Base-by-base conservation (phyloP, 2,797 vertebrate genomes). In the Betta splendens region DNA sequence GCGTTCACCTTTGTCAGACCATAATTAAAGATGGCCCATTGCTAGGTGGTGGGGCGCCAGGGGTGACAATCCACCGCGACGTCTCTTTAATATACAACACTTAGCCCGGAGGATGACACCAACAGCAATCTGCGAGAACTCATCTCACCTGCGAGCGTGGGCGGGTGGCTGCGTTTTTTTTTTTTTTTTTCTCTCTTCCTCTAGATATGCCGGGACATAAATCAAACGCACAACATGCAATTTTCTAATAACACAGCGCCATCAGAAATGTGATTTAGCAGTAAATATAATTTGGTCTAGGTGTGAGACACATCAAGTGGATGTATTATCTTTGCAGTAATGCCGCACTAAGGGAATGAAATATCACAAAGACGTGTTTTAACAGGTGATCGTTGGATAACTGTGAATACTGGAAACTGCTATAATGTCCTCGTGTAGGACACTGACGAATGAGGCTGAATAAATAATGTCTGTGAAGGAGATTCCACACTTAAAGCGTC, bases 71-170 rank as follows among this genome's bases (percentile, higher is more conserved):
- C 84, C 80, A 67, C 69, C 48, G 59, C 76, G 68, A 81, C 84
- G 86, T 86, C 85, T 86, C 83, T 91, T 92, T 91, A 91, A 91
- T 91, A 91, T 92, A 90, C 89, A 90, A 88, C 89, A 87, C 86
- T 88, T 89, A 88, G 84, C 88, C 83, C 46, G 39, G 81, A 85
- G 85, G 87, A 84, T 87, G 86, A 91, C 88, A 91, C 83, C 75
- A 87, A 87, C 81, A 78, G 86, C 85, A 90, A 90, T 91, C 87
- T 90, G 86, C 81, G 53, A 74, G 77, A 86, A 87, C 85, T 89
- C 87, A 89, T 90, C 89, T 90, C 72, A 85, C 77, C 83, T 88
- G 79, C 72, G 16, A 75, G 69, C 57, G 71, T 72, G 72, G 82
- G 82, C 67, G 87, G 77, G 83, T 69, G 76, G 71, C 40, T 71